Evolutionary conservation across 2,113 vertebrate species (phyloP).

Genomic region (Coreoperca whiteheadi): DNA sequence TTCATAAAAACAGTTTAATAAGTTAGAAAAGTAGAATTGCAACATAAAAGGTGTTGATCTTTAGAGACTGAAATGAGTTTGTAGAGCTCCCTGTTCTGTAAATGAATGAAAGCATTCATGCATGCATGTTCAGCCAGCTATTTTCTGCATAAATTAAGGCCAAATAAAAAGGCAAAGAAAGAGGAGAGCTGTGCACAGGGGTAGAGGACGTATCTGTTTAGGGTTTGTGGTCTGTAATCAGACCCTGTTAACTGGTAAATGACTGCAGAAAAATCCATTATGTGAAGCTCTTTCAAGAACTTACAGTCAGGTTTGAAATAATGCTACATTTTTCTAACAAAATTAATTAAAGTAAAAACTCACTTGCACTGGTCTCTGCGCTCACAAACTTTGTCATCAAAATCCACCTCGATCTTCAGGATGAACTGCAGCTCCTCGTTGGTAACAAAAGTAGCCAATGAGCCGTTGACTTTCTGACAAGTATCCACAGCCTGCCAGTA

Average conservation of each 20-base stretch:
- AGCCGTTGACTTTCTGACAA: slow-evolving; percentile 95
- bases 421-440: slow-evolving; percentile 97
- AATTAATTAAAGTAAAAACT: slow-evolving; percentile 65
- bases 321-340: neutral
- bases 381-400: slow-evolving; percentile 90
- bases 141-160: neutral
- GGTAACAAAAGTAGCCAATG: slow-evolving; percentile 94
- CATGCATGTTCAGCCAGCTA: neutral
- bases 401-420: slow-evolving; percentile 95
- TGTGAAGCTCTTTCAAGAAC: neutral
- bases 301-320: neutral
- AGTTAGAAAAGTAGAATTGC: neutral
- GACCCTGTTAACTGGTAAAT: neutral
- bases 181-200: neutral
- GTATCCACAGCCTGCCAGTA: slow-evolving; percentile 98
- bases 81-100: neutral
- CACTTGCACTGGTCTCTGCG: slow-evolving; percentile 93
- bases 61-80: neutral
- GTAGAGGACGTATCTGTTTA: neutral
- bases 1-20: neutral
- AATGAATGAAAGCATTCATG: neutral
- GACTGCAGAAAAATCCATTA: neutral
- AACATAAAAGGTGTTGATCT: neutral
- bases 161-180: neutral
- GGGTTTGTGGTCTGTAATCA: neutral